phyloP scores from a whole-genome alignment of 1,140 invertebrate species.

The Tribolium castaneum region DNA sequence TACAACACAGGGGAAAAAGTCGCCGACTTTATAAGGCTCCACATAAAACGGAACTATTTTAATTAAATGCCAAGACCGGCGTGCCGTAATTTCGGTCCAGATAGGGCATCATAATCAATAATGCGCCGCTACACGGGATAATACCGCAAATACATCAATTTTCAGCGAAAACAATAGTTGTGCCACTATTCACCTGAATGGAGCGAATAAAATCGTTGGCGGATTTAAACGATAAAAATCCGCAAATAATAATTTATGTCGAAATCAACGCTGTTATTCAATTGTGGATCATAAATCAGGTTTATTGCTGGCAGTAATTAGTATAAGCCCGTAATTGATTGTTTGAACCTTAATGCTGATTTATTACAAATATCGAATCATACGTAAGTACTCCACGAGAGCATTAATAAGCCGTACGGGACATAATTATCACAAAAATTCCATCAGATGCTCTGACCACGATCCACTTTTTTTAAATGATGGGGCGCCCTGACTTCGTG shows the following conservation, averaged over 20 bases:
- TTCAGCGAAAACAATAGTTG: conserved; percentile 14
- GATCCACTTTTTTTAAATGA: too few relatives aligned
- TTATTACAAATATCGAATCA: conserved; percentile 52
- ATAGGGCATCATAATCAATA: conserved; percentile 12
- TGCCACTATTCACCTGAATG: conserved; percentile 19
- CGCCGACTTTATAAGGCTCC: background rate
- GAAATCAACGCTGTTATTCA: conserved; percentile 55
- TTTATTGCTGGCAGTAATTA: conserved; percentile 57
- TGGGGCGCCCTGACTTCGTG: too few relatives aligned
- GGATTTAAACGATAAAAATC: conserved; percentile 52
- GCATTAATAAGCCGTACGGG: conserved; percentile 27
- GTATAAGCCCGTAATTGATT: conserved; percentile 58
- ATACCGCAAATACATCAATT: conserved; percentile 24
- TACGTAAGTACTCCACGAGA: conserved; percentile 30
- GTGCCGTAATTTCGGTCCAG: conserved; percentile 5
- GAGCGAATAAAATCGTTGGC: conserved; percentile 47
- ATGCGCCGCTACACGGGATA: background rate
- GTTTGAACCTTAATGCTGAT: conserved; percentile 58
- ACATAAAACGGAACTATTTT: conserved; percentile 39
- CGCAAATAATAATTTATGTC: conserved; percentile 56
- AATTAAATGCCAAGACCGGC: conserved; percentile 27
- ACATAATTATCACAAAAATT: background rate
- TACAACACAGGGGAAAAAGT: background rate
- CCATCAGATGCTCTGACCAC: background rate
- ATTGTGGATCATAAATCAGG: conserved; percentile 56